phyloP scores from a whole-genome alignment of 2,113 vertebrate genomes.

The Plestiodon gilberti region DNA sequence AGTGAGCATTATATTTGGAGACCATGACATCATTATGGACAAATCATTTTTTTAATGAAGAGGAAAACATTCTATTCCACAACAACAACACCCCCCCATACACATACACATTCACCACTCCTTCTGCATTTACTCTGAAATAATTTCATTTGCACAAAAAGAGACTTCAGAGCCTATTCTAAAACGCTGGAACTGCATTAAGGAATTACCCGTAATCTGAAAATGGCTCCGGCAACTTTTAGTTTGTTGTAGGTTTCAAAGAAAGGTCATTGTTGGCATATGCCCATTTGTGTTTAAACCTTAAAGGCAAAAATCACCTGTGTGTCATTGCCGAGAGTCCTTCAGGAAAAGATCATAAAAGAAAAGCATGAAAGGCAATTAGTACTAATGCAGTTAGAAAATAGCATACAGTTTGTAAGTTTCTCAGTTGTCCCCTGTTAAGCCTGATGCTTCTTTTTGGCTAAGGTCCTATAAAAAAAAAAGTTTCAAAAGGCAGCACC shows the following conservation, averaged over 20 bases:
- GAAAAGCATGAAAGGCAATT: slow-evolving; percentile 6
- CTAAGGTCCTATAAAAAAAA: no score
- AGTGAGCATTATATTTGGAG: background rate
- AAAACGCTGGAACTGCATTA: slow-evolving; percentile 9
- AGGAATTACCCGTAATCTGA: slow-evolving; percentile 7
- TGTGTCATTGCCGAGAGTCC: background rate
- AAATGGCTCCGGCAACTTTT: background rate
- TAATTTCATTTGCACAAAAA: slow-evolving; percentile 1
- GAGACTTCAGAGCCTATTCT: background rate
- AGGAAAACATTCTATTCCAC: slow-evolving; percentile 23
- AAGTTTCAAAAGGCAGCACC: no score
- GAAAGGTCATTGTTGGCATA: background rate
- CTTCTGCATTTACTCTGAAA: slow-evolving; percentile 38
- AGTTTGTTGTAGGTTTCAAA: background rate
- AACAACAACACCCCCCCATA: background rate
- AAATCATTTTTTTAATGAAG: slow-evolving; percentile 7
- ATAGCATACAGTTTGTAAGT: no score
- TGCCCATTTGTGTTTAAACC: slow-evolving; percentile 23
- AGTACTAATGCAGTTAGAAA: background rate
- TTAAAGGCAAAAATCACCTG: slow-evolving; percentile 7
- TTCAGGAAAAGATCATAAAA: background rate
- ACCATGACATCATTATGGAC: background rate
- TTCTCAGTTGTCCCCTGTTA: no score
- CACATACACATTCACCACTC: background rate
- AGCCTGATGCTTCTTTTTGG: no score